A percentile compares a stretch with the other conserved stretches of the same genome.
phyloP scores from a whole-genome alignment of 2,113 vertebrate species.

The Tenrec ecaudatus region DNA sequence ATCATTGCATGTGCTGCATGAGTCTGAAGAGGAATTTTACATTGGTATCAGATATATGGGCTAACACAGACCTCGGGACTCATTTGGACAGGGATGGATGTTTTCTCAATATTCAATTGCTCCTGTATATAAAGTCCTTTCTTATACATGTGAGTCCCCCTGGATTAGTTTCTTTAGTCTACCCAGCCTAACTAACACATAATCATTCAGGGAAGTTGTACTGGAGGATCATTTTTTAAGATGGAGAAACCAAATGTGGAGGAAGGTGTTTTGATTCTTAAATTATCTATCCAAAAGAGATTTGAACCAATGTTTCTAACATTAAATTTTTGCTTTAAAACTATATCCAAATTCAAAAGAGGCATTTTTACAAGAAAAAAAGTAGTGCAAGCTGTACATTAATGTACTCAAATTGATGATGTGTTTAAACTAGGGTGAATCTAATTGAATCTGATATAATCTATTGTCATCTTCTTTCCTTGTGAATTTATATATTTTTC shows the following conservation, averaged over 20 bases:
- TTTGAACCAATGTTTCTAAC: accelerated
- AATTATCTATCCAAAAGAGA: neutral
- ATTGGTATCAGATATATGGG: no score
- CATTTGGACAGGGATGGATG: no score
- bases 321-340: neutral
- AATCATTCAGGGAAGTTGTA: neutral
- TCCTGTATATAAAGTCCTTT: no score
- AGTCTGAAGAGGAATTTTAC: no score
- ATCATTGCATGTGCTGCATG: no score
- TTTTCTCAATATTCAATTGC: no score
- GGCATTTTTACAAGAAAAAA: neutral
- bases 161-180: no score
- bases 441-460: neutral
- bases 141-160: no score
- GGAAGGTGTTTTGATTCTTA: neutral
- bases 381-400: neutral
- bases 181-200: no score
- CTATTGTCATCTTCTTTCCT: neutral
- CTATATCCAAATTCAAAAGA: neutral
- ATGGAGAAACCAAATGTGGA: neutral
- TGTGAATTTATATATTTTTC: neutral
- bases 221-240: neutral
- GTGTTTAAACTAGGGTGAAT: neutral
- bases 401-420: neutral
- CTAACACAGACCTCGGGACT: no score